Evolutionary conservation across 2,797 vertebrate genomes (phyloP), one percentile per base, ranked within the genome.

Genomic region (Cephalopachus bancanus): DNA sequence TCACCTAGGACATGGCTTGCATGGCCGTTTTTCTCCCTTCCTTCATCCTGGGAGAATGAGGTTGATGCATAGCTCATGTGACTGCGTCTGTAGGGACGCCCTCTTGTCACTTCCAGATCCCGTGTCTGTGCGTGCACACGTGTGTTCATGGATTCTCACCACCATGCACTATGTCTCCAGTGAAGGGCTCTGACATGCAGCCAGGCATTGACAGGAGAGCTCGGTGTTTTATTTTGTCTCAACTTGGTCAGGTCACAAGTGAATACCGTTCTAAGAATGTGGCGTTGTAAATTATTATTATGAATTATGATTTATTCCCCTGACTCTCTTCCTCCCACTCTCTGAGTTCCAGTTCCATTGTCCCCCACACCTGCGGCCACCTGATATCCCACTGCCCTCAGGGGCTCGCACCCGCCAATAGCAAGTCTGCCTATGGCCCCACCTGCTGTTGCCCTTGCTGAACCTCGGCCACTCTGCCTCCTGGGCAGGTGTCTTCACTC

Each of bases 211-310:
- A 49, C 10, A 20, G 12, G 53, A 15, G 76, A 24, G 2, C 3
- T 9, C 30, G 69, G n/a, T 44, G 1, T n/a, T 92, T 37, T 16
- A 37, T n/a, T 83, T 62, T 51, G n/a, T 14, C 28, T 71, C 30
- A 57, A 30, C 8, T 69, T 28, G 10, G 16, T 10, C 53, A 53
- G 59, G 79, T 92, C 92, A 96, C 8, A 96, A 69, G 87, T 14
- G 55, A 76, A 80, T 26, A 84, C 0, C 83, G 55, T 87, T 37
- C 79, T 30, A 26, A 11, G 79, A 90, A 90, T 53, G 44, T 6
- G 92, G 79, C 7, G 74, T 93, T 95, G 95, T 78, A 86, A 55
- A 26, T 96, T 24, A 84, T 44, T 44, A 44, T 44, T 5, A 44
- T 44, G 4, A 44, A 44, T 44, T 44, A 44, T 44, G 4, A 44